Evolutionary conservation across 2,113 vertebrate species (phyloP).

Genomic region (Puntigrus tetrazona): DNA sequence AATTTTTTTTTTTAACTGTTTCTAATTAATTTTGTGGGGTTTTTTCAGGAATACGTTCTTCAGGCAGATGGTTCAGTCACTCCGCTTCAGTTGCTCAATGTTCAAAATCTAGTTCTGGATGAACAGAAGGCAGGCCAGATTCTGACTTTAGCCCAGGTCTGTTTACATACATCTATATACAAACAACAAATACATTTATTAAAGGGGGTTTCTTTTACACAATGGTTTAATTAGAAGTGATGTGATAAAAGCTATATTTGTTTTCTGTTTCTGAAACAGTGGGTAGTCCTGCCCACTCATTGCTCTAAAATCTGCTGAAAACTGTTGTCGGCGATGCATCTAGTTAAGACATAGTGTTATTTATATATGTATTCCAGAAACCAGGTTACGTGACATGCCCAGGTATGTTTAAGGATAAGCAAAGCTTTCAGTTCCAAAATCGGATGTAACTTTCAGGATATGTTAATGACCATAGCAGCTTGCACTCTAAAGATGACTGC

Average conservation of each 20-base stretch:
- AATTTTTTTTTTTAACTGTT: neutral
- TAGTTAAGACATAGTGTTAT: neutral
- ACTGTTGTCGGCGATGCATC: neutral
- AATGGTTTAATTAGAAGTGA: neutral
- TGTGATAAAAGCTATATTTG: neutral
- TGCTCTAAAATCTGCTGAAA: neutral
- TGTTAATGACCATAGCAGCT: too few relatives aligned
- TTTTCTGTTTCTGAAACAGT: neutral
- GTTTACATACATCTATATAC: neutral
- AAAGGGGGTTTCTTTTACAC: neutral
- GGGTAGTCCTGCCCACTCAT: neutral
- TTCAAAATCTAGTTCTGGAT: constrained; percentile 79
- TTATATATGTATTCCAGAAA: too few relatives aligned
- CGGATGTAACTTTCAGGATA: too few relatives aligned
- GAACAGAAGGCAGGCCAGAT: constrained; percentile 79
- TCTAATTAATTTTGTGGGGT: neutral
- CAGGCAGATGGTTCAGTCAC: constrained; percentile 76
- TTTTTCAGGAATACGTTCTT: constrained; percentile 74
- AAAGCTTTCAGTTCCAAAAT: too few relatives aligned
- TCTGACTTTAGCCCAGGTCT: constrained; percentile 74
- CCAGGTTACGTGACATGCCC: too few relatives aligned
- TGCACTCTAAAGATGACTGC: too few relatives aligned
- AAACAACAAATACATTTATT: neutral
- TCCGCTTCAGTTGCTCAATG: constrained; percentile 65
- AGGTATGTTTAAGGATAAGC: too few relatives aligned